Percentiles rank a stretch among this genome's conserved stretches.
Evolutionary conservation across 2,113 vertebrate species (phyloP).

Genomic region (Campylorhamphus procurvoides): DNA sequence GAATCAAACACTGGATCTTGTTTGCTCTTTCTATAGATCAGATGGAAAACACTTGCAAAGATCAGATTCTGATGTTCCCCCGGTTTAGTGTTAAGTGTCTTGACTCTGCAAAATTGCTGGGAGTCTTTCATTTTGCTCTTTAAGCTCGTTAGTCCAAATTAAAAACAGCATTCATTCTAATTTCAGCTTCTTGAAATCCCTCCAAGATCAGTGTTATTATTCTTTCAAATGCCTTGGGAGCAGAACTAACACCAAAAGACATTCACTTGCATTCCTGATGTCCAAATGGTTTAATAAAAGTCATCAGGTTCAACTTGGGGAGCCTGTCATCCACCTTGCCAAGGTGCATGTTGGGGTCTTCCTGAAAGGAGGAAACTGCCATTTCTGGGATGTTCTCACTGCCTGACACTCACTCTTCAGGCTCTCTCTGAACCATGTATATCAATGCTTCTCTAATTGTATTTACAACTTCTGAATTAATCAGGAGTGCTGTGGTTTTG

Average conservation of each 20-base stretch:
- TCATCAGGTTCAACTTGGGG: neutral
- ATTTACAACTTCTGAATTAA: accelerated
- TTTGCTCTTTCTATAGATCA: conserved; percentile 14
- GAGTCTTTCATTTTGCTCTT: conserved; percentile 65
- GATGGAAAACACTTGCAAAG: conserved; percentile 39
- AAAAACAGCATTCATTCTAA: conserved; percentile 66
- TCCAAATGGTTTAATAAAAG: neutral
- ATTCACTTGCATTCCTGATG: neutral
- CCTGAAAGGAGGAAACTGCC: neutral
- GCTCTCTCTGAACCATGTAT: neutral
- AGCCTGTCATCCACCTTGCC: neutral
- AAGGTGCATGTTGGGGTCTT: neutral
- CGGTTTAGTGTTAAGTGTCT: conserved; percentile 41
- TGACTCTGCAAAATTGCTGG: conserved; percentile 46
- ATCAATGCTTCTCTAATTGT: neutral
- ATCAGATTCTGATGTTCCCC: conserved; percentile 20
- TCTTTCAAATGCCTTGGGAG: conserved; percentile 21
- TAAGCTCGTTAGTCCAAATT: conserved; percentile 63
- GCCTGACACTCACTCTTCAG: neutral
- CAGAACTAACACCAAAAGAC: neutral
- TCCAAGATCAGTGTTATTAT: conserved; percentile 57
- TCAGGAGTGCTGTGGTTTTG: neutral
- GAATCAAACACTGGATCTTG: conserved; percentile 24
- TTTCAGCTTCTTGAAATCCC: conserved; percentile 58
- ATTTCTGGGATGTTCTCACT: accelerated